These are phyloP conservation scores for Rhodophaea formosa DNA, from an alignment of 2,888 invertebrate species.

Conservation along the genomic window DNA sequence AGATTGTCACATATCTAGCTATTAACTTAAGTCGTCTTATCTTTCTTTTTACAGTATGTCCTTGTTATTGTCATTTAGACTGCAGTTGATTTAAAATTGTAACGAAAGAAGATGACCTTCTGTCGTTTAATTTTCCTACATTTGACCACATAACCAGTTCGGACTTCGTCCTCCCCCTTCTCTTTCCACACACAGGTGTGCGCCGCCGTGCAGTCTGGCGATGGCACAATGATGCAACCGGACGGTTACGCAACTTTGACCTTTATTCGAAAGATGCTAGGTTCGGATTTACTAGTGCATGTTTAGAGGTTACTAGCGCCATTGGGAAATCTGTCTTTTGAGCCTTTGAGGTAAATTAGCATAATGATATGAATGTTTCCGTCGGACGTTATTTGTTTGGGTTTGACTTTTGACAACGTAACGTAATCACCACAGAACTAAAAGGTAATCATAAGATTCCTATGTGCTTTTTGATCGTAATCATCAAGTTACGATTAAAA, in stretches of 20 bases:
- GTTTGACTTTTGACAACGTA: not conserved
- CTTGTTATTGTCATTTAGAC: too few species aligned
- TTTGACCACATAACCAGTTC: conserved; percentile 26
- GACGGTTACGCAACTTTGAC: conserved; percentile 23
- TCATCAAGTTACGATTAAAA: too few species aligned
- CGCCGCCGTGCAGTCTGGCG: conserved; percentile 59
- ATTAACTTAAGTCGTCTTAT: too few species aligned
- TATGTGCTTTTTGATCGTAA: too few species aligned
- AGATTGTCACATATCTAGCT: too few species aligned
- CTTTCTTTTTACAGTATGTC: too few species aligned
- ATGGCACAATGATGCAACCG: conserved; percentile 20
- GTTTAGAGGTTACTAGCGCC: not conserved
- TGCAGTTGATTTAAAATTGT: not conserved
- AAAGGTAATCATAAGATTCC: too few species aligned
- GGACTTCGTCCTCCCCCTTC: conserved; percentile 33
- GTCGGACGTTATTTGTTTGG: not conserved
- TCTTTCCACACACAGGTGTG: conserved; percentile 45
- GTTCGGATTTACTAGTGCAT: not conserved
- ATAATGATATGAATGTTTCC: not conserved
- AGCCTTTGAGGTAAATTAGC: not conserved
- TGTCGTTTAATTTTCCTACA: conserved; percentile 3
- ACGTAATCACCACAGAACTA: too few species aligned
- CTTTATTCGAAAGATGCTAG: conserved; percentile 2
- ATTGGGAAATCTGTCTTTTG: conserved; percentile 1
- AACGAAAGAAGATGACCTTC: not conserved